A percentile compares a stretch with the other conserved stretches of the same genome.
Evolutionary conservation across 2,113 vertebrate genomes (phyloP).

Genomic region (Eudorcas thomsonii): DNA sequence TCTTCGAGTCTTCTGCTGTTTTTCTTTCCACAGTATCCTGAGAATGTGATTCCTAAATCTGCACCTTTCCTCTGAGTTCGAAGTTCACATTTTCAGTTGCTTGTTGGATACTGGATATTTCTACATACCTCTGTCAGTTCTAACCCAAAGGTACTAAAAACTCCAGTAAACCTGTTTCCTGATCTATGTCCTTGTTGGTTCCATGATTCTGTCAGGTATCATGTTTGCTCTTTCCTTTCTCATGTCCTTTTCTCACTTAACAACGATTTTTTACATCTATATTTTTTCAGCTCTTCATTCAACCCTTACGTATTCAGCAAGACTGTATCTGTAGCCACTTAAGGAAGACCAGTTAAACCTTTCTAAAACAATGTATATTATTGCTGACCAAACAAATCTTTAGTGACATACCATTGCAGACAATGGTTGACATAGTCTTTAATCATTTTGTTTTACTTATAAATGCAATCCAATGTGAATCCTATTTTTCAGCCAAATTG

Average conservation of each 20-base stretch:
- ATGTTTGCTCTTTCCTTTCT: neutral
- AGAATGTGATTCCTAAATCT: neutral
- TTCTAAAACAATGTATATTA: neutral
- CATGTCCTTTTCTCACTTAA: neutral
- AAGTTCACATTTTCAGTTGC: neutral
- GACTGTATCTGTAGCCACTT: neutral
- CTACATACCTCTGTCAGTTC: neutral
- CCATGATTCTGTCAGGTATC: neutral
- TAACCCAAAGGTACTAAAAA: conserved; percentile 10
- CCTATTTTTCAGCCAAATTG: neutral
- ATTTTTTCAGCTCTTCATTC: neutral
- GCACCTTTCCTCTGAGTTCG: neutral
- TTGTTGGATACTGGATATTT: neutral
- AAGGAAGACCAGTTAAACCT: neutral
- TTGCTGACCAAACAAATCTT: neutral
- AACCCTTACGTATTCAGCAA: neutral
- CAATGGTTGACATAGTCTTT: neutral
- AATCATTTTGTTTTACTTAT: conserved; percentile 3
- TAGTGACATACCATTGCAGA: neutral
- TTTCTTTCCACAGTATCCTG: neutral
- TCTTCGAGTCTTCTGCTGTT: neutral
- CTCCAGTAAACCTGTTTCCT: neutral
- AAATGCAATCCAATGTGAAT: neutral
- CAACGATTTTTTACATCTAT: neutral
- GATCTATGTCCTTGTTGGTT: neutral